A percentile compares a stretch with the other conserved stretches of the same genome.
phyloP scores from a whole-genome alignment of 1,140 invertebrate species.

The Cherax quadricarinatus region DNA sequence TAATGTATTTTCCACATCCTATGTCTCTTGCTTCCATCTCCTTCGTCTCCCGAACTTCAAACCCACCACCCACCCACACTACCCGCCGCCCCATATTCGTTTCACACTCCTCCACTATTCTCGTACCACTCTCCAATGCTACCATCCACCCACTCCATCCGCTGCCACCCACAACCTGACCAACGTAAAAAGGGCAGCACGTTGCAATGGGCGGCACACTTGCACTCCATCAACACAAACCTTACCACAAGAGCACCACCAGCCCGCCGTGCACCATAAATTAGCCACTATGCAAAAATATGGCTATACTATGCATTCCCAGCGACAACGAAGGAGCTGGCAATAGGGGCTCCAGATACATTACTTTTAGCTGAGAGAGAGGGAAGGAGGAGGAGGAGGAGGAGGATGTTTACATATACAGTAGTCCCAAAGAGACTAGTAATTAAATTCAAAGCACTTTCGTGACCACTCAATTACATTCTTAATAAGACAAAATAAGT shows the following conservation, averaged over 20 bases:
- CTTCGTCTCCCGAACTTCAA: too few relatives aligned
- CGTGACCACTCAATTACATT: too few relatives aligned
- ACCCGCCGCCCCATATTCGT: too few relatives aligned
- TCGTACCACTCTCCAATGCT: not conserved
- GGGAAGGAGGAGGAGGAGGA: not conserved
- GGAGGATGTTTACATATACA: not conserved
- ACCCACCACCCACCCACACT: not conserved
- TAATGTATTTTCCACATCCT: not conserved
- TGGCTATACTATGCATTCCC: slow-evolving; percentile 9
- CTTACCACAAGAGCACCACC: not conserved
- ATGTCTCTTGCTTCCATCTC: too few relatives aligned
- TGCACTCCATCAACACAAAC: not conserved
- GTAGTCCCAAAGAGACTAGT: too few relatives aligned
- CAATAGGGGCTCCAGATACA: not conserved
- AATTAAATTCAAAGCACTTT: too few relatives aligned
- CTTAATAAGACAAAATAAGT: not conserved
- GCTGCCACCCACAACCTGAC: not conserved
- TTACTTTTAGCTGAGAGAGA: not conserved
- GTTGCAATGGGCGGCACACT: too few relatives aligned
- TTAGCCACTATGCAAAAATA: slow-evolving; percentile 4
- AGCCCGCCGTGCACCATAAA: not conserved
- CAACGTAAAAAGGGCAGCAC: too few relatives aligned
- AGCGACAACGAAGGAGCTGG: not conserved
- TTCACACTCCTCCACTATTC: too few relatives aligned
- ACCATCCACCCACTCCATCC: not conserved